These are phyloP conservation scores for Portevinia maculata DNA, from an alignment of 2,888 invertebrate genomes.

Conservation along the genomic window DNA sequence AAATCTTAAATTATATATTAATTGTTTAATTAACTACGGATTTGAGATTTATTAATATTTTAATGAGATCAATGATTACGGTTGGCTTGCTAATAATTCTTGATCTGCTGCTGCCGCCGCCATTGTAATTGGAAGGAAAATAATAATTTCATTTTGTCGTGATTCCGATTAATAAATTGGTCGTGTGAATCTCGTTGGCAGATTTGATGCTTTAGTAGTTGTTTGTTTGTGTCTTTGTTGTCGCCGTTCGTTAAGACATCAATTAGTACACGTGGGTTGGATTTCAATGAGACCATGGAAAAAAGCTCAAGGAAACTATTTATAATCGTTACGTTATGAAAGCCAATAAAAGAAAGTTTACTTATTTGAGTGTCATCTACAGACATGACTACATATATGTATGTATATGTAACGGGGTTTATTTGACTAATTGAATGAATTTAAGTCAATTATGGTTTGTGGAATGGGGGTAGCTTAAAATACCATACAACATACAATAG, in stretches of 20 bases:
- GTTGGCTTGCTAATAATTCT: neutral
- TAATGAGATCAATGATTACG: neutral
- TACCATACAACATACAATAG: neutral
- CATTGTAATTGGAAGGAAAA: slow-evolving; percentile 13
- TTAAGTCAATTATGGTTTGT: slow-evolving; percentile 45
- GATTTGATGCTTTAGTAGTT: slow-evolving; percentile 17
- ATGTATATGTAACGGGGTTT: neutral
- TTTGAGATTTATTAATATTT: neutral
- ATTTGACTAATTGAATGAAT: slow-evolving; percentile 28
- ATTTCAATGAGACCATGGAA: slow-evolving; percentile 21
- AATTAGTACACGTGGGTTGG: neutral
- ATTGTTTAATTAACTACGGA: slow-evolving; percentile 22
- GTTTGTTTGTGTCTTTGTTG: too few species aligned
- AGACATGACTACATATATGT: neutral
- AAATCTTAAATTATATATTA: too few species aligned
- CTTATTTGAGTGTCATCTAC: neutral
- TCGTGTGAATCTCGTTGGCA: slow-evolving; percentile 42
- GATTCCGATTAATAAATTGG: slow-evolving; percentile 58
- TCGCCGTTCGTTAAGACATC: neutral
- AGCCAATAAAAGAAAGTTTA: neutral
- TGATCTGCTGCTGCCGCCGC: neutral
- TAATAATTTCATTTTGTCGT: slow-evolving; percentile 40
- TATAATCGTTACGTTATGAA: slow-evolving; percentile 51
- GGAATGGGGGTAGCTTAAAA: neutral
- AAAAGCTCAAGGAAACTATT: slow-evolving; percentile 37